phyloP scores from a whole-genome alignment of 2,797 vertebrate species.

The Sphenopsis melanotis region DNA sequence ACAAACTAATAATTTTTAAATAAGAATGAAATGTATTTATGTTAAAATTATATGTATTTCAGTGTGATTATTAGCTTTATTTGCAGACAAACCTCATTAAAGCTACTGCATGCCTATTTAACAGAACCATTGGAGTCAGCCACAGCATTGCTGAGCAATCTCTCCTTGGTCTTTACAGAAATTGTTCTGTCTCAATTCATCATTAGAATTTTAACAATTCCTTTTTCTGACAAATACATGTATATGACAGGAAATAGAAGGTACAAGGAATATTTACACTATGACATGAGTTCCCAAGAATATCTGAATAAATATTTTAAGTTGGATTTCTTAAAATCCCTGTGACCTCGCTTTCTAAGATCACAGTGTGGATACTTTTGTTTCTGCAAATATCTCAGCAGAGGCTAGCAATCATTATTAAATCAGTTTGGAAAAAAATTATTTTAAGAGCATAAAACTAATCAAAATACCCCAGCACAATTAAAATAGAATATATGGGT shows the following conservation, averaged over 20 bases:
- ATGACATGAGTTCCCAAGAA: background rate
- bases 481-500: background rate
- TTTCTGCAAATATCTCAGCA: background rate
- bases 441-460: background rate
- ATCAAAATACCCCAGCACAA: rapidly evolving
- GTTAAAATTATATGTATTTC: background rate
- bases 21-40: conserved; percentile 3
- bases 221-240: background rate
- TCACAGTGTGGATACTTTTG: background rate
- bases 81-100: background rate
- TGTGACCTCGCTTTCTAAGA: background rate
- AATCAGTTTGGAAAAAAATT: background rate
- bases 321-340: background rate
- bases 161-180: background rate
- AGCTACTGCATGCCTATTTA: background rate
- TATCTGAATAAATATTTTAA: background rate
- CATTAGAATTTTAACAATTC: background rate
- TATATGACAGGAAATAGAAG: background rate
- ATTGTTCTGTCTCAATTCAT: background rate
- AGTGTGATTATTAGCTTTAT: conserved; percentile 21
- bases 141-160: background rate
- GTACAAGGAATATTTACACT: background rate
- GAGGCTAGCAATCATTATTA: background rate
- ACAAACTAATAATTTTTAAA: conserved; percentile 53
- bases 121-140: background rate